Evolutionary conservation across 2,113 vertebrate genomes (phyloP).

Genomic region (Colius striatus): DNA sequence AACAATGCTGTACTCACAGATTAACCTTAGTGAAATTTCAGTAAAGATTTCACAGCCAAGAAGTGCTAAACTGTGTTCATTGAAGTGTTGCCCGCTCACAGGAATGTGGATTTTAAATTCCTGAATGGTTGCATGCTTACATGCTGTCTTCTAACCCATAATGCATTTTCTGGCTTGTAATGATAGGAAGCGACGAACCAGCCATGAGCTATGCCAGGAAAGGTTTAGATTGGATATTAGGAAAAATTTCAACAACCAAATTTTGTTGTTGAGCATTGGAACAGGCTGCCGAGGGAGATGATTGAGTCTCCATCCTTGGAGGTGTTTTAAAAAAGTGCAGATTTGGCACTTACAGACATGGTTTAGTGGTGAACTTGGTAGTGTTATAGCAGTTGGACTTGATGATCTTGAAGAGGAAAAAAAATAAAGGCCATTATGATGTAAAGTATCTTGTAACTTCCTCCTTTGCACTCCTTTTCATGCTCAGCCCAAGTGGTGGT

Average conservation of each 20-base stretch:
- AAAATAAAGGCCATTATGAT: neutral
- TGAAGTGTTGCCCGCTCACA: neutral
- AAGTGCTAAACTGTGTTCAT: neutral
- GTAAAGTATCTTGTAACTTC: neutral
- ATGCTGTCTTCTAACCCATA: neutral
- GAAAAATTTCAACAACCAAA: too few species aligned
- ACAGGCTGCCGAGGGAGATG: too few species aligned
- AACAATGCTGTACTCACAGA: neutral
- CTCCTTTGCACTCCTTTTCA: neutral
- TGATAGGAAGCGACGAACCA: too few species aligned
- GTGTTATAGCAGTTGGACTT: too few species aligned
- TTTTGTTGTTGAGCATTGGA: too few species aligned
- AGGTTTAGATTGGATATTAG: too few species aligned
- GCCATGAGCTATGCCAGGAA: too few species aligned
- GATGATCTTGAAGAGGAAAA: neutral
- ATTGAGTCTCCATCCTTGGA: too few species aligned
- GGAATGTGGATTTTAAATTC: neutral
- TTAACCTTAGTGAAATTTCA: neutral
- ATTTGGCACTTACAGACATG: too few species aligned
- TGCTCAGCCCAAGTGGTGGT: neutral
- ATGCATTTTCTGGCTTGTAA: too few species aligned
- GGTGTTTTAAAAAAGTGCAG: too few species aligned
- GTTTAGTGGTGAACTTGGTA: too few species aligned
- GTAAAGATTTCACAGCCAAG: neutral
- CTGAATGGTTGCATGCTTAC: neutral